Conservation (phyloP, 92 coral and sea anemone species). For the Palythoa grandiflora region DNA sequence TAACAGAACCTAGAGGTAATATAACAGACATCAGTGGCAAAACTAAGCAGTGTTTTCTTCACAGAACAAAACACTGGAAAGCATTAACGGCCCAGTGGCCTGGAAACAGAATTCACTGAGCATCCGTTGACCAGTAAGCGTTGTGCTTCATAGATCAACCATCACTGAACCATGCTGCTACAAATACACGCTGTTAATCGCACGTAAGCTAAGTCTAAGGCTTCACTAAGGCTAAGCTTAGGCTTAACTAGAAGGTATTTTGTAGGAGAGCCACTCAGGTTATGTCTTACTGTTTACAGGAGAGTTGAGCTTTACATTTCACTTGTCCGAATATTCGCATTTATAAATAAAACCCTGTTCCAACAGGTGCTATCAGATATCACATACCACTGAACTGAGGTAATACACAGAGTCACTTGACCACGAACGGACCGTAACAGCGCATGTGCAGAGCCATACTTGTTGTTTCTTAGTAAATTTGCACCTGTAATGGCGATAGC, state of each 20-base stretch:
- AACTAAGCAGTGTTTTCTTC: background rate
- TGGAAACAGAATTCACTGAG: conserved; percentile 3
- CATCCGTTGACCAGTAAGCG: background rate
- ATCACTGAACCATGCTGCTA: no score
- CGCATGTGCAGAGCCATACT: background rate
- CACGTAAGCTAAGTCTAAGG: background rate
- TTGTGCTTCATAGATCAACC: background rate
- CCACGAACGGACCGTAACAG: background rate
- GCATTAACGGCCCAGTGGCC: background rate
- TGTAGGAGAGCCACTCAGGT: no score
- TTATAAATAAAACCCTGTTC: background rate
- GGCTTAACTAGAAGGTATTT: no score
- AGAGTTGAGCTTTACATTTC: background rate
- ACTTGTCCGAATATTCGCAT: background rate
- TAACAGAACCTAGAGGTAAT: background rate
- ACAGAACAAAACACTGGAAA: background rate
- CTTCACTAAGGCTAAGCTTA: background rate
- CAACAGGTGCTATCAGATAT: background rate
- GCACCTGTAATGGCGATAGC: conserved; percentile 23
- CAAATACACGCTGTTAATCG: no score
- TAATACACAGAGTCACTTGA: background rate
- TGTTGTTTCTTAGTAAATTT: background rate
- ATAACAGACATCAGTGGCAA: background rate
- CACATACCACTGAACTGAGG: background rate
- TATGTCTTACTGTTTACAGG: no score